phyloP scores from a whole-genome alignment of 2,113 vertebrate genomes.

The Climacteris rufus region DNA sequence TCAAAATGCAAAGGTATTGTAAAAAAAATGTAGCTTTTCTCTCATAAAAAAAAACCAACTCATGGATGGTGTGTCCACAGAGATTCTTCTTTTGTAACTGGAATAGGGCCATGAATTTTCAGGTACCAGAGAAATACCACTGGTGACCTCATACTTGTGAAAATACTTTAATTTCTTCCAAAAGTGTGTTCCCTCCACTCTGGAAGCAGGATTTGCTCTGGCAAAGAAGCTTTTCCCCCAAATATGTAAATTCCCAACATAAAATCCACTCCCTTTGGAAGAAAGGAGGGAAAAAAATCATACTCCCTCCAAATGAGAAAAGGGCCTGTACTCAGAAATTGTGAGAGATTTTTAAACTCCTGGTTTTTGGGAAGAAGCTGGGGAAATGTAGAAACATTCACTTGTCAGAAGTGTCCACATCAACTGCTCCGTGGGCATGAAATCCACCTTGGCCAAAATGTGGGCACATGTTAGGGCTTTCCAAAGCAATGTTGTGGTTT shows the following conservation, averaged over 20 bases:
- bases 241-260: background rate
- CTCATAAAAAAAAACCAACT: background rate
- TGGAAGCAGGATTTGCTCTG: background rate
- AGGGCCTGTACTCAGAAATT: accelerated
- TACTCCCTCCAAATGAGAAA: background rate
- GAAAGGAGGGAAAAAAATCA: accelerated
- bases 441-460: background rate
- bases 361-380: background rate
- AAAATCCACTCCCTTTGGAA: background rate
- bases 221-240: background rate
- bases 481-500: background rate
- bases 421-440: too few relatives aligned
- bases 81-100: background rate
- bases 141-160: background rate
- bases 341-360: background rate
- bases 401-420: background rate
- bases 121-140: background rate
- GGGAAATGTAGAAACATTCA: background rate
- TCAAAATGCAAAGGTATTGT: background rate
- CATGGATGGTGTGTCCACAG: background rate
- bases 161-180: background rate
- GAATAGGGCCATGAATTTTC: background rate
- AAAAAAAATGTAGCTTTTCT: background rate
- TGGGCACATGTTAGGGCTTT: accelerated
- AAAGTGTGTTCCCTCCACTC: background rate